Conservation (phyloP, 2,888 invertebrate genomes). For the Orthonychiurus folsomi region DNA sequence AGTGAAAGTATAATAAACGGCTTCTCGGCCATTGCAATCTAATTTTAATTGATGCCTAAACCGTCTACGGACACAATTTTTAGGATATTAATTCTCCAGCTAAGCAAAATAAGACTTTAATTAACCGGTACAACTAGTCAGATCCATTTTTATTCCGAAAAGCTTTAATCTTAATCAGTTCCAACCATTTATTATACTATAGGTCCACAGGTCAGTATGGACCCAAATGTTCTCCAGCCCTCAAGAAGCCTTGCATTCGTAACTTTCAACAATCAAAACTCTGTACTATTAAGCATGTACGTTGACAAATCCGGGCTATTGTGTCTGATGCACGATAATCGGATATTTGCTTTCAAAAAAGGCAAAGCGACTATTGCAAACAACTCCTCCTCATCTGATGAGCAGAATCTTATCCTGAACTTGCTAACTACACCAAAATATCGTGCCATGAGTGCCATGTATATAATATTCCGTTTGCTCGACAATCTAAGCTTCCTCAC, state of each 20-base stretch:
- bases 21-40: too few species aligned
- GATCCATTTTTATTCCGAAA: too few species aligned
- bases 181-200: too few species aligned
- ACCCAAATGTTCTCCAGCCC: too few species aligned
- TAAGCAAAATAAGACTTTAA: too few species aligned
- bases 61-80: too few species aligned
- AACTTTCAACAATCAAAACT: not conserved
- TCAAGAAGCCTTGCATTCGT: not conserved
- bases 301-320: not conserved
- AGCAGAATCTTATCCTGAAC: not conserved
- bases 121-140: too few species aligned
- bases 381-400: not conserved
- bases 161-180: too few species aligned
- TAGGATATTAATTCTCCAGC: too few species aligned
- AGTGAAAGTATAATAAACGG: too few species aligned
- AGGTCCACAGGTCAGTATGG: too few species aligned
- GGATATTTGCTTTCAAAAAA: constrained; percentile 2
- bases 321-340: not conserved
- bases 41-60: too few species aligned
- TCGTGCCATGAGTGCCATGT: constrained; percentile 2
- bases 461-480: constrained; percentile 3
- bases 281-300: constrained; percentile 1
- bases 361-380: not conserved
- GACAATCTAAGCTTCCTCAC: not conserved
- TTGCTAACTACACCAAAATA: constrained; percentile 3